Evolutionary conservation across 2,888 invertebrate species (phyloP), one percentile per base, ranked within the genome.

Genomic region (Acrobasis consociella): DNA sequence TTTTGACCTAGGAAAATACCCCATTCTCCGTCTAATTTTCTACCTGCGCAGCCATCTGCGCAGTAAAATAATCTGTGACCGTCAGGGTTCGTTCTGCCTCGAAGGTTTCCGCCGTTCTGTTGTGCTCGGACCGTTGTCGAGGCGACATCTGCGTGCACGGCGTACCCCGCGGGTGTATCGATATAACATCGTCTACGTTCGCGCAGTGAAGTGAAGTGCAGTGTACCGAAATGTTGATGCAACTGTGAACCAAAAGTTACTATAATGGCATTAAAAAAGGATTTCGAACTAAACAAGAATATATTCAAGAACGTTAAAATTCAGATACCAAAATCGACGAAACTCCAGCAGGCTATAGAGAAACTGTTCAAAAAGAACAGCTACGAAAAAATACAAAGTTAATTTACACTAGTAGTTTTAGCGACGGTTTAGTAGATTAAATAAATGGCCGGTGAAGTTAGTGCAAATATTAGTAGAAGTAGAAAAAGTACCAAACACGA

Each of bases 361-460:
- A 90, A 85, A 74, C 74, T 91, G 65, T 91, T 92, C 80, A 89
- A 90, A 80, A 87, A 85, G 81, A 91, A 88, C 73, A 89, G 79
- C 75, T 91, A 92, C 76, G 90, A 86, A 13, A 92, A 92, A 89
- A 92, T 92, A 82, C 87, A 91, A 77, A 90, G 86, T 85, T 91
- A 85, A 82, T 67, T 59, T 31, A 56, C 51, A 42, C 46, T 46
- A 60, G 39, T 60, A 39, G 67, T 61, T 68, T 66, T 62, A 63
- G 66, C 62, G 64, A 64, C 65, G 74, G 58, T 68, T 69, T 72
- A 70, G 74, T 75, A 74, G 78, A 79, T 76, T 91, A 90, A 89
- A 93, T 92, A 90, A 89, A 93, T 92, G 91, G 93, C 92, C 70
- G 89, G 90, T 87, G 90, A 89, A 78, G 75, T 81, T 76, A 82